Evolutionary conservation across 92 coral and sea anemone species (phyloP).

Genomic region (Ricordea florida): DNA sequence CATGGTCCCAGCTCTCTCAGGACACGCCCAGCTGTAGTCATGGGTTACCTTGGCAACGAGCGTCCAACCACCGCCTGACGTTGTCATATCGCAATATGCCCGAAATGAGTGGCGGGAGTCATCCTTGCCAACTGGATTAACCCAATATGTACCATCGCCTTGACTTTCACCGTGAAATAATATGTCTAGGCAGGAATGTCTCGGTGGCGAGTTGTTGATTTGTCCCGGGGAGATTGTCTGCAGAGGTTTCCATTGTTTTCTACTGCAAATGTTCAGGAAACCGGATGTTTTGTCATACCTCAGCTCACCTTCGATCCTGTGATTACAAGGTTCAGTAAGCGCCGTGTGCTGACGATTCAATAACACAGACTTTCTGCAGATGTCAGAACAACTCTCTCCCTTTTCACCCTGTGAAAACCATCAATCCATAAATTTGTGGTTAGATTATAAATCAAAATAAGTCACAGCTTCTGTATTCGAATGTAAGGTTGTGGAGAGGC

Average conservation of each 20-base stretch:
- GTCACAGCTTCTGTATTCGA: too few relatives aligned
- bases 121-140: slow-evolving; percentile 78
- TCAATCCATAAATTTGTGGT: not conserved
- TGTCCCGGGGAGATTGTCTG: slow-evolving; percentile 40
- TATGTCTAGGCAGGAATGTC: slow-evolving; percentile 85
- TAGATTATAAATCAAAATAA: not conserved
- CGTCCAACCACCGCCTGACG: slow-evolving; percentile 98
- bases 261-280: slow-evolving; percentile 55
- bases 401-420: slow-evolving; percentile 56
- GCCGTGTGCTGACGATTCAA: not conserved
- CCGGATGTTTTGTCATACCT: slow-evolving; percentile 55
- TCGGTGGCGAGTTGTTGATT: slow-evolving; percentile 59
- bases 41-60: slow-evolving; percentile 95
- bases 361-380: not conserved
- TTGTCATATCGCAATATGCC: slow-evolving; percentile 95
- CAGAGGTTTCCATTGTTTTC: slow-evolving; percentile 68
- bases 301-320: slow-evolving; percentile 63
- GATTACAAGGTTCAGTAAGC: slow-evolving; percentile 39
- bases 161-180: slow-evolving; percentile 79
- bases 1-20: slow-evolving; percentile 73
- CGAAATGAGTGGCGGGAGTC: slow-evolving; percentile 79
- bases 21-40: slow-evolving; percentile 99
- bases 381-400: slow-evolving; percentile 61
- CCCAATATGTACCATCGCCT: slow-evolving; percentile 97
- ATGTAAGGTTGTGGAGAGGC: too few relatives aligned